These are phyloP conservation scores for Bombus sylvicola DNA, from an alignment of 1,140 invertebrate species.

Conservation along the genomic window DNA sequence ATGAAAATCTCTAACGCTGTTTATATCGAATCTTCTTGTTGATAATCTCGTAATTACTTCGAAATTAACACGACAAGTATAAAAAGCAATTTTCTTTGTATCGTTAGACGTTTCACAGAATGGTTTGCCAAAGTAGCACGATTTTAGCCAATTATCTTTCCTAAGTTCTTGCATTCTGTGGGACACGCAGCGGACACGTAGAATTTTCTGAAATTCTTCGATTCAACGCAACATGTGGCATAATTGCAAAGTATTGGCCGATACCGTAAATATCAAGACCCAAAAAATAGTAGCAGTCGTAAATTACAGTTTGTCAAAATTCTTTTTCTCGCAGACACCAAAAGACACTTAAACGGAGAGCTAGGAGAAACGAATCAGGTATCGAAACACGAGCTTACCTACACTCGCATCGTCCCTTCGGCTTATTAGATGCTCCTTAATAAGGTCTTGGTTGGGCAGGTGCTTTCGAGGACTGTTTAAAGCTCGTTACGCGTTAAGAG, in stretches of 20 bases:
- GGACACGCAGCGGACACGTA: neutral
- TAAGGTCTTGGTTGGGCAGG: slow-evolving; percentile 28
- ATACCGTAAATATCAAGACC: neutral
- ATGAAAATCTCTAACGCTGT: neutral
- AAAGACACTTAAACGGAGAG: neutral
- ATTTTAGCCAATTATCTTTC: no score
- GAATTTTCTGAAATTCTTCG: neutral
- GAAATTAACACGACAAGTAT: no score
- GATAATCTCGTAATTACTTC: no score
- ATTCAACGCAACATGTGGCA: neutral
- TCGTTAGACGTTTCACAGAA: no score
- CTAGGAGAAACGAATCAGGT: neutral
- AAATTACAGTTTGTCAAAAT: neutral
- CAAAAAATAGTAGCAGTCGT: neutral
- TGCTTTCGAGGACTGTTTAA: slow-evolving; percentile 50
- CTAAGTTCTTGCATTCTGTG: neutral
- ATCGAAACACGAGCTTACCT: neutral
- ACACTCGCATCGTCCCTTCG: neutral
- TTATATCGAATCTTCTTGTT: no score
- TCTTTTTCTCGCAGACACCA: neutral
- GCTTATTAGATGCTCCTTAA: slow-evolving; percentile 31
- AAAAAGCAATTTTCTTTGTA: no score
- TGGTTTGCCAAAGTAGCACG: no score
- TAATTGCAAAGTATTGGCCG: no score
- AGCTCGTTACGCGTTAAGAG: slow-evolving; percentile 57